Base-by-base conservation (phyloP, 2,888 invertebrate genomes). In the Zygothrica quintamaculata region DNA sequence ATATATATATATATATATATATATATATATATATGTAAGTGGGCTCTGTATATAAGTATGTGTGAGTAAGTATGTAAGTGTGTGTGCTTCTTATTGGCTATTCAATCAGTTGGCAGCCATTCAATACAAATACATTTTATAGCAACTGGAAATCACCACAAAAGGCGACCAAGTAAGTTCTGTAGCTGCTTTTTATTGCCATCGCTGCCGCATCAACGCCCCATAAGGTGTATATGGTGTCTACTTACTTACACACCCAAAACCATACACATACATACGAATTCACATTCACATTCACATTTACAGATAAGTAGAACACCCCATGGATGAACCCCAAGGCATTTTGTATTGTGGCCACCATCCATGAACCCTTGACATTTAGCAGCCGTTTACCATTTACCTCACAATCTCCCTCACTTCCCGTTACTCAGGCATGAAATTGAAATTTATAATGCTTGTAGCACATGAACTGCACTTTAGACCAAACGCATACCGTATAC, bases 151-250 rank as follows among this genome's bases (percentile, higher is more conserved):
- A 71, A 62, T 60, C 61, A 68, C 57, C 65, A 64, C 50, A 73
- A 64, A 62, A 69, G 78, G 68, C 81, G 57, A 51, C 69, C 70
- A 34, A 66, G 61, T 61, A 62, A 73, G 65, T 62, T n/a, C n/a
- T 74, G 74, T 77, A 65, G 80, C 69, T 80, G 65, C 53, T 61
- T 77, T 84, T 84, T 80, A 84, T 84, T 82, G 74, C 76, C 53
- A 51, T 60, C 44, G 66, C 50, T 65, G 67, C 44, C 62, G 73
- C 67, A 57, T 75, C 60, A 68, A 57, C 69, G 66, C 62, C 57
- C 47, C 29, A 60, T 31, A 12, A 33, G 55, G 26, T 48, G 3
- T 37, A 22, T 22, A 26, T 48, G 13, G 26, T 47, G 36, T 66
- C 26, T 15, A 33, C 15, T 51, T 51, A 65, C n/a, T n/a, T n/a